Base-by-base conservation (phyloP, 1,140 invertebrate genomes). In the Rhagoletis zephyria region DNA sequence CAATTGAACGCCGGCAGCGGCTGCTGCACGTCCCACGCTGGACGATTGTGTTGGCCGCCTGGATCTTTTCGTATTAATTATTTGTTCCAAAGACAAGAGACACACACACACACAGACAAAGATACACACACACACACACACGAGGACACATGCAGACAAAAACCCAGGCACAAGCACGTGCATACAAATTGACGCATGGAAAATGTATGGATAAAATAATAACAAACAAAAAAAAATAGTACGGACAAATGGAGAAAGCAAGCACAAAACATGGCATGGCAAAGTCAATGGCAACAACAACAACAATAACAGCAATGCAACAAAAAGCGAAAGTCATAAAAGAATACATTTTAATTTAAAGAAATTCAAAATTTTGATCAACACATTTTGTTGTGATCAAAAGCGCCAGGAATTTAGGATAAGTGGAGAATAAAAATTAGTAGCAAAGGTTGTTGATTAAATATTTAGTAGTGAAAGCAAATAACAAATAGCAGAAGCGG, bases 41-140 rank as follows among this genome's bases (percentile, higher is more conserved):
- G 90, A 91, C 86, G 91, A 90, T 91, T 91, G 91, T 87, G 90
- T 90, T 90, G 91, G 90, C 88, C 91, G 91, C 90, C 91, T 91
- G 90, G 91, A 92, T 92, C 91, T 93, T 93, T 89, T 89, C 90
- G 90, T 89, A 93, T 92, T 93, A 93, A 93, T 92, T 92, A 91
- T 89, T 88, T 87, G 91, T 90, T 90, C 87, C 59, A 65, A 64
- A 87, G 48, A 87, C 70, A 87, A 85, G 51, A 6, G 56, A 86
- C 40, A 87, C 89, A 89, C n/a, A 89, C 85, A 90, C 86, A 85
- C 3, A 87, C 70, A 67, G 19, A 77, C 70, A 85, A 16, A 85
- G 6, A 64, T 30, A 51, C 9, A 86, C 77, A 88, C 60, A 60
- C 14, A 87, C 19, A 74, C 9, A 85, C 59, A 56, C 10, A 70